phyloP scores from a whole-genome alignment of 2,888 invertebrate genomes.

The Rhopalosiphum nymphaeae region DNA sequence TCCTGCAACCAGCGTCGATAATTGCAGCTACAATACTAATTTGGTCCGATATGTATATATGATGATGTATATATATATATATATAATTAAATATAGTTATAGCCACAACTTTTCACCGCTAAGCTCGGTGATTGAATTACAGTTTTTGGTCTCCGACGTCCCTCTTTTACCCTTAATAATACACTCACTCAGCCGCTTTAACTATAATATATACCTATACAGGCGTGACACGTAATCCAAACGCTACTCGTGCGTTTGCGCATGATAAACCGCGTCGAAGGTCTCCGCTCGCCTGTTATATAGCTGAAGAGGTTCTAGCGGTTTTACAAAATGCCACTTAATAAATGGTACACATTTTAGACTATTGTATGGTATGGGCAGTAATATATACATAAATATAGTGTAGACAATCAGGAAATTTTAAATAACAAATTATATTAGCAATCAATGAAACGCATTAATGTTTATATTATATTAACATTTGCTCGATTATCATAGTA shows the following conservation, averaged over 20 bases:
- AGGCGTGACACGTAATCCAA: neutral
- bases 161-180: neutral
- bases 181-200: too few species aligned
- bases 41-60: neutral
- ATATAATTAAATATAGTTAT: too few species aligned
- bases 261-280: neutral
- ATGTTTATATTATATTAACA: too few species aligned
- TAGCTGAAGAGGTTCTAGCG: neutral
- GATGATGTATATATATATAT: too few species aligned
- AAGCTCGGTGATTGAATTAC: neutral
- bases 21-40: neutral
- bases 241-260: neutral
- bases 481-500: neutral
- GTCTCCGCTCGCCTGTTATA: neutral
- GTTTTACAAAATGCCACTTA: conserved; percentile 26
- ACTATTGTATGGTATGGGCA: neutral
- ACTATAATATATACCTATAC: too few species aligned
- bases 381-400: neutral
- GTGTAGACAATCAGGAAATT: neutral
- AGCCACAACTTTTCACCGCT: neutral
- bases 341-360: conserved; percentile 3
- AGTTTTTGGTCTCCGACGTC: neutral
- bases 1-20: neutral
- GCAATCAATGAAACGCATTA: neutral
- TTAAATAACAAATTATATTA: neutral